phyloP scores from a whole-genome alignment of 2,888 invertebrate genomes.

The Holacanthella duospinosa region DNA sequence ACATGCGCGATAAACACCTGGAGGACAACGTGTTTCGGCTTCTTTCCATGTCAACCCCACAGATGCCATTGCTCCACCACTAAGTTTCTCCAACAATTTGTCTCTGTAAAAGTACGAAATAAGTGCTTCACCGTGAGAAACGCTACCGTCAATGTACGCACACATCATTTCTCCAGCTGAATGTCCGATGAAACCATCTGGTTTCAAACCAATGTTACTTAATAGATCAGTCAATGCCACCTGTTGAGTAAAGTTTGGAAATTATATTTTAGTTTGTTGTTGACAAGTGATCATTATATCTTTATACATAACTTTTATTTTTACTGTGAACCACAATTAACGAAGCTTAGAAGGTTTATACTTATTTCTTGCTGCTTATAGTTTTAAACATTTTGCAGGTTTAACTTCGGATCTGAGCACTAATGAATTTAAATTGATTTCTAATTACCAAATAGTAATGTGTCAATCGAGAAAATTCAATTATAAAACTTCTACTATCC shows the following conservation, averaged over 20 bases:
- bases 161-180: conserved; percentile 88
- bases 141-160: conserved; percentile 90
- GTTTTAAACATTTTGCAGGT: no score
- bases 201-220: conserved; percentile 59
- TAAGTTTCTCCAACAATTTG: not conserved
- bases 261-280: no score
- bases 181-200: conserved; percentile 93
- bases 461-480: no score
- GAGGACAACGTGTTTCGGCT: conserved; percentile 58
- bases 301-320: no score
- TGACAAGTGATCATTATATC: no score
- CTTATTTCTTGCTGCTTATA: no score
- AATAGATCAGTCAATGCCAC: conserved; percentile 84
- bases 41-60: conserved; percentile 49
- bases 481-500: no score
- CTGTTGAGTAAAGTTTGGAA: conserved; percentile 40
- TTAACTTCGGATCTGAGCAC: no score
- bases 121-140: conserved; percentile 86
- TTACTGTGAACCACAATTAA: no score
- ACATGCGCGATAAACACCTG: conserved; percentile 74
- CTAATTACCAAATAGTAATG: no score
- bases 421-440: no score
- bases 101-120: conserved; percentile 62
- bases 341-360: no score
- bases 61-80: conserved; percentile 44